These are phyloP conservation scores for Sminthurides aquaticus DNA, from an alignment of 2,888 invertebrate species.

Conservation along the genomic window DNA sequence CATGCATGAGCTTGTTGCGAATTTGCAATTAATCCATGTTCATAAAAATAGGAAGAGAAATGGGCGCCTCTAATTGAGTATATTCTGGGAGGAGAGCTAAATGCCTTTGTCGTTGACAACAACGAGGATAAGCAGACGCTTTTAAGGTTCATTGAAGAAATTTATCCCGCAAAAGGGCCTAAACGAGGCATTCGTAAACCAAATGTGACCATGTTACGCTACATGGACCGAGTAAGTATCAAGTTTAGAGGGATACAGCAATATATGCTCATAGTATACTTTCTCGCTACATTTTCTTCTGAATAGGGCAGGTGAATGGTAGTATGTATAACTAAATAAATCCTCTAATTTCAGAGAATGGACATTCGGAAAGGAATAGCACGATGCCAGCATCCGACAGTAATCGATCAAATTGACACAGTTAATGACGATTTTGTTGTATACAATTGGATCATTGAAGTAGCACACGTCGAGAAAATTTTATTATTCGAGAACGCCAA, in stretches of 20 bases:
- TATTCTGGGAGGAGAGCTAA: constrained; percentile 11
- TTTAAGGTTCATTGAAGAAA: constrained; percentile 16
- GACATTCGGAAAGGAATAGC: constrained; percentile 18
- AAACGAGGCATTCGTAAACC: background rate
- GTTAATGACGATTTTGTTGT: constrained; percentile 60
- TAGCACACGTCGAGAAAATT: constrained; percentile 62
- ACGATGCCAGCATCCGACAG: constrained; percentile 45
- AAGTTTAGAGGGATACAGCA: too few relatives aligned
- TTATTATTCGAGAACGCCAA: constrained; percentile 64
- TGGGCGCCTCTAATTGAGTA: constrained; percentile 31
- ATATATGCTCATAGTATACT: too few relatives aligned
- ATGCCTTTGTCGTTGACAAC: constrained; percentile 32
- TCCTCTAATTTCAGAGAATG: constrained; percentile 18
- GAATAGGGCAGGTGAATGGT: too few relatives aligned
- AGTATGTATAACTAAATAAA: background rate
- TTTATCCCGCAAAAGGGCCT: background rate
- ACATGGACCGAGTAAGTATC: background rate
- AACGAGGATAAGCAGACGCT: constrained; percentile 22
- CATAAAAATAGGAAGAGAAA: constrained; percentile 23
- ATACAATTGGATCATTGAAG: constrained; percentile 78
- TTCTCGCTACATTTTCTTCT: too few relatives aligned
- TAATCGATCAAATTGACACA: constrained; percentile 66
- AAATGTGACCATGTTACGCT: background rate
- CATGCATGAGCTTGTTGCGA: background rate
- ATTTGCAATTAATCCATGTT: background rate